Evolutionary conservation across 64 coral and sea anemone species (phyloP).

Genomic region (Stichodactyla helianthus): DNA sequence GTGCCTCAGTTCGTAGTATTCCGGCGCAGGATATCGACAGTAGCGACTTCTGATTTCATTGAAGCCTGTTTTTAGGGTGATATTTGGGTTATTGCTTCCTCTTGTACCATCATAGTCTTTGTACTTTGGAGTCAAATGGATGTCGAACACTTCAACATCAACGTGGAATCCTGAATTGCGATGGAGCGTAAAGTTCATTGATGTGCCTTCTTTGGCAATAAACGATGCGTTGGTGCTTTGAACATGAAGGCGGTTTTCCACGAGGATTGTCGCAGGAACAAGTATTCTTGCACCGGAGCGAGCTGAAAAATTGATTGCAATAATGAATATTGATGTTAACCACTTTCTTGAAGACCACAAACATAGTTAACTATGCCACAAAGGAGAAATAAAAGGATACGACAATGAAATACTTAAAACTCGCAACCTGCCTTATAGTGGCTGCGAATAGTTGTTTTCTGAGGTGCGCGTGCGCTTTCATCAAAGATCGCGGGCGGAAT

Average conservation of each 20-base stretch:
- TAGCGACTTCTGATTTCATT: constrained; percentile 12
- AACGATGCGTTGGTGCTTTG: constrained; percentile 34
- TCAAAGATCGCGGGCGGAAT: too few relatives aligned
- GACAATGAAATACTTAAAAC: too few relatives aligned
- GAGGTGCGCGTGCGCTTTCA: too few relatives aligned
- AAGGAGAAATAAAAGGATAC: too few relatives aligned
- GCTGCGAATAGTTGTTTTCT: too few relatives aligned
- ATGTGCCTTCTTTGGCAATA: constrained; percentile 1
- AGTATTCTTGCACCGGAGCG: constrained; percentile 22
- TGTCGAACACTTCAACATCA: constrained; percentile 46
- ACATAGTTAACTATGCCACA: too few relatives aligned
- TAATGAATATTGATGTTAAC: too few relatives aligned
- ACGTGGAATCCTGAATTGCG: constrained; percentile 57
- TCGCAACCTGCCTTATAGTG: too few relatives aligned
- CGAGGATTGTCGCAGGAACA: constrained; percentile 18
- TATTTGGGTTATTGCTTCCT: constrained; percentile 49
- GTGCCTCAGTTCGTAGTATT: constrained; percentile 53
- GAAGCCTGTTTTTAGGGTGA: constrained; percentile 36
- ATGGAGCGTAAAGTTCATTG: constrained; percentile 14
- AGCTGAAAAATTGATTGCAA: background rate
- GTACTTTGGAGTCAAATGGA: constrained; percentile 56
- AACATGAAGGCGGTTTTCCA: constrained; percentile 46
- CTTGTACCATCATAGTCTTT: constrained; percentile 49
- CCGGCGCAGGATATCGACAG: constrained; percentile 61
- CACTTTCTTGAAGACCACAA: too few relatives aligned